phyloP scores from a whole-genome alignment of 2,888 invertebrate species.

The Cancer borealis region DNA sequence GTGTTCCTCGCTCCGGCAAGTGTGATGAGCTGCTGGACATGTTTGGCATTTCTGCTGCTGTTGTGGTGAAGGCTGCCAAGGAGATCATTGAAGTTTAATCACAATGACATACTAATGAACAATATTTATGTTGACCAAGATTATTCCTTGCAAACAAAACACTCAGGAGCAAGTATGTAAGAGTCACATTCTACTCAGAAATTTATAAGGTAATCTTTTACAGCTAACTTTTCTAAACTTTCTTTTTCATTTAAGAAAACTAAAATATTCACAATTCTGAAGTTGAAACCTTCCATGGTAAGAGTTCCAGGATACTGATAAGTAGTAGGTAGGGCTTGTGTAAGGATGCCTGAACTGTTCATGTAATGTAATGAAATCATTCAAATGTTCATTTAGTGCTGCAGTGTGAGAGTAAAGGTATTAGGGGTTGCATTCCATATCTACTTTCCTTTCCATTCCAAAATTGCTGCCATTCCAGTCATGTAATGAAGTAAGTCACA shows the following conservation, averaged over 20 bases:
- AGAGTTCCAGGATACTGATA: not conserved
- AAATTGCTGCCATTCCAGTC: not conserved
- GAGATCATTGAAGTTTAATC: slow-evolving; percentile 80
- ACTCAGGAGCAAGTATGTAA: not conserved
- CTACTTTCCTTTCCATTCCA: not conserved
- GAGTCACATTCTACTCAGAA: not conserved
- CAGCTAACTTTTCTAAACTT: not conserved
- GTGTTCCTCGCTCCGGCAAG: slow-evolving; percentile 95
- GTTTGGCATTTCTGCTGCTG: slow-evolving; percentile 92
- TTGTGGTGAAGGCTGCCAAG: slow-evolving; percentile 87
- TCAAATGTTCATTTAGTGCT: slow-evolving; percentile 17
- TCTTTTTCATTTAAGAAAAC: not conserved
- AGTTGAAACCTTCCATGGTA: not conserved
- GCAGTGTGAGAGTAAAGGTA: not conserved
- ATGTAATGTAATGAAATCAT: not conserved
- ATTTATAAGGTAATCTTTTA: not conserved
- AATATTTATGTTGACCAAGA: not conserved
- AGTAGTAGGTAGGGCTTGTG: not conserved
- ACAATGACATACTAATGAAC: not conserved
- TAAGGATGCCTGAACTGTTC: not conserved
- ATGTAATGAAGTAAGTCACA: not conserved
- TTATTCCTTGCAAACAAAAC: not conserved
- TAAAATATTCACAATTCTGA: not conserved
- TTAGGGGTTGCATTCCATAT: not conserved
- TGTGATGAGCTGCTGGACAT: slow-evolving; percentile 90